Evolutionary conservation across 2,113 vertebrate genomes (phyloP).

Genomic region (Tiliqua scincoides): DNA sequence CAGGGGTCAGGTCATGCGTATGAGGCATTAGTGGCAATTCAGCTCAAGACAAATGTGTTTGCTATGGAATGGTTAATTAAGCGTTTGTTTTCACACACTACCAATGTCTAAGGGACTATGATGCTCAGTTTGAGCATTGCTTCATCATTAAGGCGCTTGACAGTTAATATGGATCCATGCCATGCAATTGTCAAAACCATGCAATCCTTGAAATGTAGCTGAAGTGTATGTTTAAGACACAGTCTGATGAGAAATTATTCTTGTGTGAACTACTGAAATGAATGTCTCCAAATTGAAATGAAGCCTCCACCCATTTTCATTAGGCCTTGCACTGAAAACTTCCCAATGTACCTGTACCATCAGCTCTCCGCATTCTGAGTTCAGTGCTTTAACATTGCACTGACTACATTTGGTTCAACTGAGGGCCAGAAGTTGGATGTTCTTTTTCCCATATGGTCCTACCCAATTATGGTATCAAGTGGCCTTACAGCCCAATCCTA

Average conservation of each 20-base stretch:
- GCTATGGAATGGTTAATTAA: too few species aligned
- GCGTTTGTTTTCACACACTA: too few species aligned
- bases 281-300: too few species aligned
- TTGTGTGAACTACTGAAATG: neutral
- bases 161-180: neutral
- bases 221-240: neutral
- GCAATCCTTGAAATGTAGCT: neutral
- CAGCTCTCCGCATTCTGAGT: neutral
- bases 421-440: neutral
- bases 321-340: neutral
- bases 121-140: neutral
- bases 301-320: too few species aligned
- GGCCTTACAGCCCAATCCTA: too few species aligned
- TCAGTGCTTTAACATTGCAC: neutral
- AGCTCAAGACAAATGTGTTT: too few species aligned
- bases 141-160: neutral
- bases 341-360: neutral
- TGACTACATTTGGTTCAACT: neutral
- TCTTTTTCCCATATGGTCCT: neutral
- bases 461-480: too few species aligned
- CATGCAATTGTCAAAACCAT: neutral
- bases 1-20: too few species aligned
- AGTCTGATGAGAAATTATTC: neutral
- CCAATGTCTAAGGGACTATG: too few species aligned
- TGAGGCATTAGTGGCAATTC: too few species aligned